Percentiles rank a stretch among this genome's conserved stretches.
phyloP scores from a whole-genome alignment of 2,888 invertebrate species.

The Athalia circularis region DNA sequence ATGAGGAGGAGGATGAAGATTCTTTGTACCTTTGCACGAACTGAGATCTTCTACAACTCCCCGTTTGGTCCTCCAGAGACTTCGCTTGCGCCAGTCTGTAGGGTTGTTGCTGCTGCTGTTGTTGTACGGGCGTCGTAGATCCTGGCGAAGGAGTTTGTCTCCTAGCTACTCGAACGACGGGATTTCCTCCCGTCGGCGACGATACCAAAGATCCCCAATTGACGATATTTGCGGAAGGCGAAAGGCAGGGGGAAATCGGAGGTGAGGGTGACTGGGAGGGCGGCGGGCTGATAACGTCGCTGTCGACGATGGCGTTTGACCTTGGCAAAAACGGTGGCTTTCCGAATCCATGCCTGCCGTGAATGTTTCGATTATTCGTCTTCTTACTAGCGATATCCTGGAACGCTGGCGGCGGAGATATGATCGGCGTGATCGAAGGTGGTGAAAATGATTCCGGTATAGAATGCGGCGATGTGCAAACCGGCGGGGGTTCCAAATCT shows the following conservation, averaged over 20 bases:
- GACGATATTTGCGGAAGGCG: constrained; percentile 60
- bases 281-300: constrained; percentile 76
- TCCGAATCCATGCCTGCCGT: constrained; percentile 69
- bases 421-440: constrained; percentile 82
- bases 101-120: constrained; percentile 56
- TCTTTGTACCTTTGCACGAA: constrained; percentile 77
- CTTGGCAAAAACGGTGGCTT: constrained; percentile 76
- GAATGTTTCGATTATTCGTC: constrained; percentile 57
- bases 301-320: constrained; percentile 77
- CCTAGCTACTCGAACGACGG: constrained; percentile 38
- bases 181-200: constrained; percentile 48
- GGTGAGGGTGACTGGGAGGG: constrained; percentile 70
- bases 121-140: constrained; percentile 54
- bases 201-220: constrained; percentile 60
- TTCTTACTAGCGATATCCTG: constrained; percentile 75
- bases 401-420: constrained; percentile 83
- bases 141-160: constrained; percentile 34
- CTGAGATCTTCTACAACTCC: constrained; percentile 76
- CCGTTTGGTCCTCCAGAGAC: constrained; percentile 76
- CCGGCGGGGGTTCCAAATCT: constrained; percentile 64
- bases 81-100: constrained; percentile 76
- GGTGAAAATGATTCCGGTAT: constrained; percentile 76
- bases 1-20: constrained; percentile 77
- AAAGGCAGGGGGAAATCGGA: constrained; percentile 59
- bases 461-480: constrained; percentile 71